Conservation (phyloP, 1,140 invertebrate genomes). For the Maniola jurtina region DNA sequence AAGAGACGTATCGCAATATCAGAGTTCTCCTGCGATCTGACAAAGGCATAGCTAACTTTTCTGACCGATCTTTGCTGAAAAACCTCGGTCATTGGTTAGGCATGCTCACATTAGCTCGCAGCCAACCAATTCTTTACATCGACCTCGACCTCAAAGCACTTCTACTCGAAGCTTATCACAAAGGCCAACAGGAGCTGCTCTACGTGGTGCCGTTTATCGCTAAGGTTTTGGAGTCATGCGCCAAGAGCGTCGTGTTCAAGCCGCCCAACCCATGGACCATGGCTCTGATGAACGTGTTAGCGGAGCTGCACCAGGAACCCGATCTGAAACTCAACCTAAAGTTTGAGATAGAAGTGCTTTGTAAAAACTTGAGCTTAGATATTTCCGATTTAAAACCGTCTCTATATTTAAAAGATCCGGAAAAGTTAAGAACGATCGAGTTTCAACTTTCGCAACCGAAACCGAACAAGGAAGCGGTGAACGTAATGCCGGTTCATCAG, state of each 20-base stretch:
- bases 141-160: slow-evolving; percentile 97
- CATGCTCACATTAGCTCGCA: slow-evolving; percentile 96
- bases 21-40: slow-evolving; percentile 96
- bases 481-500: slow-evolving; percentile 57
- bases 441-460: slow-evolving; percentile 90
- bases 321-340: slow-evolving; percentile 97
- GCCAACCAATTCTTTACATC: slow-evolving; percentile 94
- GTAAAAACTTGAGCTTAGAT: slow-evolving; percentile 96
- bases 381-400: slow-evolving; percentile 89
- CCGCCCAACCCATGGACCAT: slow-evolving; percentile 99
- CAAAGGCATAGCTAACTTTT: slow-evolving; percentile 98
- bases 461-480: slow-evolving; percentile 78
- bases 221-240: slow-evolving; percentile 98
- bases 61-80: slow-evolving; percentile 96
- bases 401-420: slow-evolving; percentile 89
- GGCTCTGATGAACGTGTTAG: slow-evolving; percentile 97
- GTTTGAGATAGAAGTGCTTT: slow-evolving; percentile 99
- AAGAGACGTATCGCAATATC: slow-evolving; percentile 98
- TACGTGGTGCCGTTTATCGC: slow-evolving; percentile 99
- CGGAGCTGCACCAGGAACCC: slow-evolving; percentile 97
- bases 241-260: slow-evolving; percentile 97
- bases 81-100: slow-evolving; percentile 99
- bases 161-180: slow-evolving; percentile 98
- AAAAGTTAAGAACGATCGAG: slow-evolving; percentile 86
- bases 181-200: slow-evolving; percentile 97